Conservation (phyloP, 2,113 vertebrate species). For the Pimephales promelas region DNA sequence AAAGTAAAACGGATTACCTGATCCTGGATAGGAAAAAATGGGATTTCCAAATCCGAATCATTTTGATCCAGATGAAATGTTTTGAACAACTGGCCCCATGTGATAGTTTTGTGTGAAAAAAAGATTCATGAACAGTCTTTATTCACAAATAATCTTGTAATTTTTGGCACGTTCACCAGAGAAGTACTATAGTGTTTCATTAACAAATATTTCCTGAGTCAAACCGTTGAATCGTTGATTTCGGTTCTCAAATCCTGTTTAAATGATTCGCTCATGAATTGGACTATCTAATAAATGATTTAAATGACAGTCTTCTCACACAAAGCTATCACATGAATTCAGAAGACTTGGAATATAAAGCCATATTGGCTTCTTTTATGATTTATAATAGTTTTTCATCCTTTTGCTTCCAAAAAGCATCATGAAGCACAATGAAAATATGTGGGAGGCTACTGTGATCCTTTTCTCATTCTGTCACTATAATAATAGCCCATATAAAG, state of each 20-base stretch:
- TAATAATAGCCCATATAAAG: constrained; percentile 3
- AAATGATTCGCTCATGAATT: neutral
- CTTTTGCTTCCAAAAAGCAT: neutral
- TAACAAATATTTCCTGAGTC: neutral
- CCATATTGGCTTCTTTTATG: neutral
- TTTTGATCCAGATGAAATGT: too few relatives aligned
- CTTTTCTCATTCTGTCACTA: neutral
- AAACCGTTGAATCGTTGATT: neutral
- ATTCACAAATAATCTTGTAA: neutral
- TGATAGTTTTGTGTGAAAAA: neutral
- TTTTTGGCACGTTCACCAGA: neutral
- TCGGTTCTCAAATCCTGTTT: neutral
- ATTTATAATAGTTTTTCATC: neutral
- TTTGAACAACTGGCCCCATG: too few relatives aligned
- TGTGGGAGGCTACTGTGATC: neutral
- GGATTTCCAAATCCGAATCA: too few relatives aligned
- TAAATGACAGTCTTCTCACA: neutral
- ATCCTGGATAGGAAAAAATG: too few relatives aligned
- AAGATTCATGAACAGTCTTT: neutral
- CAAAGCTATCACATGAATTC: neutral
- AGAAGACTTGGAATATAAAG: neutral
- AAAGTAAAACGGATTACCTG: too few relatives aligned
- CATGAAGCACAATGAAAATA: neutral
- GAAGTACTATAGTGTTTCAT: neutral
- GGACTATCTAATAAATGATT: neutral